Evolutionary conservation across 2,888 invertebrate species (phyloP), one percentile per base, ranked within the genome.

Genomic region (Octodonta nipae): DNA sequence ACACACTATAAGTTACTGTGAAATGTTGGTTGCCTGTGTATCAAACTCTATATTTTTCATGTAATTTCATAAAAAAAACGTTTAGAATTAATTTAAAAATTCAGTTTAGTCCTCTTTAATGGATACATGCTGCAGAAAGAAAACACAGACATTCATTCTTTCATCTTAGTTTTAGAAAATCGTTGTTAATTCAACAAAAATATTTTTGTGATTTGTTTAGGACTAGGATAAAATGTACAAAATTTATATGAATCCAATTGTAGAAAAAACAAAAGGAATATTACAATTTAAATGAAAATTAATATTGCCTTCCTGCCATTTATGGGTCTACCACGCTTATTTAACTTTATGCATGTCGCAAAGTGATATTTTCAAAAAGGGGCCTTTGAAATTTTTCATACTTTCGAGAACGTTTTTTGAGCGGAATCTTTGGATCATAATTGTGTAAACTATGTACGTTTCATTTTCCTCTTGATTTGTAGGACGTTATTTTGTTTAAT

Each of bases 261-360:
- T 62, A 60, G 59, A 58, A 47, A 47, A 47, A 27, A 50, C n/a
- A n/a, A n/a, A n/a, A n/a, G 22, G 49, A 54, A 58, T 59, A 61
- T 64, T 63, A 56, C 49, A 40, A 56, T 55, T 56, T 52, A 56
- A 61, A 64, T 60, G 57, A 50, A 52, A 59, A 60, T 36, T 61
- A 61, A 56, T 44, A 63, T 56, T 70, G 71, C 71, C 71, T 72
- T 71, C 70, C 71, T 70, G 71, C 70, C 71, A 68, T 60, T 55
- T 61, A 54, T 64, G 70, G 71, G 71, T 70, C 64, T 69, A 67
- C 70, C 69, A 67, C 45, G 41, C 44, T 47, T 41, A 45, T 56
- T 56, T 55, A 50, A 55, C 51, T 56, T 60, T 58, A 49, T 54
- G 60, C 54, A 50, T 55, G 50, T 55, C 51, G 51, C 51, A 52